These are phyloP conservation scores for Zonotrichia leucophrys DNA, from an alignment of 2,113 vertebrate species.

Conservation along the genomic window DNA sequence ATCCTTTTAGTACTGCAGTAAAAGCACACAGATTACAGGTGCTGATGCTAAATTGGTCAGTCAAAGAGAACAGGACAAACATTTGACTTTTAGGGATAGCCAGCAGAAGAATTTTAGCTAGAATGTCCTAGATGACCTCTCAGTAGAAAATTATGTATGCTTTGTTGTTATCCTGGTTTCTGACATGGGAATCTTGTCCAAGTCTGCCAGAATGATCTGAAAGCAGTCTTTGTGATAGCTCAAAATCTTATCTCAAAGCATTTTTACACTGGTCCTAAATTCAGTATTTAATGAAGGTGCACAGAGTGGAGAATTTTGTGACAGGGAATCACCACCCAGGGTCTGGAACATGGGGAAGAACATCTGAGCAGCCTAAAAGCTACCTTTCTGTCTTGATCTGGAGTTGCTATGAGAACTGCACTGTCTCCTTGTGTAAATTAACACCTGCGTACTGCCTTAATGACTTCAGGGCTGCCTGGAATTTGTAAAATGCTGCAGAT, in stretches of 20 bases:
- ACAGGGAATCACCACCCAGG: neutral
- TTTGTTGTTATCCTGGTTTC: neutral
- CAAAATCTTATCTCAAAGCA: neutral
- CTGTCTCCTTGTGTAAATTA: neutral
- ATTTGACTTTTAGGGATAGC: neutral
- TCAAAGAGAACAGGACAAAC: neutral
- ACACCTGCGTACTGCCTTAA: neutral
- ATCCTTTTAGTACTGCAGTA: conserved; percentile 19
- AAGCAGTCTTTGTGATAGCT: neutral
- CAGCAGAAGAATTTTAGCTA: neutral
- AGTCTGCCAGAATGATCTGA: neutral
- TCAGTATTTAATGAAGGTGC: neutral
- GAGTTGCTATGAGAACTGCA: neutral
- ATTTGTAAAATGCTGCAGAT: neutral
- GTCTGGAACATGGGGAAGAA: rapidly evolving
- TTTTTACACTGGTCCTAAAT: neutral
- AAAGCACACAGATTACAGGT: neutral
- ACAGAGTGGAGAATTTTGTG: neutral
- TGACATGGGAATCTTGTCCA: neutral
- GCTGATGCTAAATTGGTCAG: neutral
- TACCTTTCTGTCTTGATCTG: neutral
- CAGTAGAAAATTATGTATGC: neutral
- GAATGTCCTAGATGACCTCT: neutral
- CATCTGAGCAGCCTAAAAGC: neutral
- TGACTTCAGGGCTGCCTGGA: neutral